phyloP scores from a whole-genome alignment of 2,888 invertebrate genomes.

The Heliconius hortense region DNA sequence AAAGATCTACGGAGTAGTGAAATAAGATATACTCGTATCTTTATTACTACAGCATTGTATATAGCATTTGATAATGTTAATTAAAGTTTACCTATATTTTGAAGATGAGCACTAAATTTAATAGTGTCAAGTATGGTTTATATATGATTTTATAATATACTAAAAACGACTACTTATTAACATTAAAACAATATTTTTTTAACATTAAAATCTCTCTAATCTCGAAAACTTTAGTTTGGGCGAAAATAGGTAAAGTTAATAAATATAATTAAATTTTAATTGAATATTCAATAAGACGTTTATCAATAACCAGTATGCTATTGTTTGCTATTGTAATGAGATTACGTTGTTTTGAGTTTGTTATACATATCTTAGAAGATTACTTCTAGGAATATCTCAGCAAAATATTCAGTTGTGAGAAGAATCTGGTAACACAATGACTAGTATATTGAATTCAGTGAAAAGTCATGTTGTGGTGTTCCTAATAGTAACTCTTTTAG shows the following conservation, averaged over 20 bases:
- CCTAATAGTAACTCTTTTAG: constrained; percentile 32
- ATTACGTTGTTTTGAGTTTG: constrained; percentile 16
- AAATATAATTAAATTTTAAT: background rate
- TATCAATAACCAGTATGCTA: constrained; percentile 2
- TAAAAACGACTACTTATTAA: no score
- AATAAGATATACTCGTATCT: no score
- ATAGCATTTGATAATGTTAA: background rate
- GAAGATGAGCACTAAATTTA: background rate
- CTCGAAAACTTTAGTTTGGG: background rate
- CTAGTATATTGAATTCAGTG: constrained; percentile 27
- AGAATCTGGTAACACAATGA: constrained; percentile 23
- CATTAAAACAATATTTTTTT: no score
- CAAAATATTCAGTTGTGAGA: background rate
- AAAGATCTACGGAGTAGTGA: no score
- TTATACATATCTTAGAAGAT: constrained; percentile 15
- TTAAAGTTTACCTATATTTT: background rate
- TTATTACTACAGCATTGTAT: no score
- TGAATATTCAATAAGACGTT: background rate
- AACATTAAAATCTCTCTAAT: no score
- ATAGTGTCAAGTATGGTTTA: background rate
- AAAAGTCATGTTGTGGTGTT: constrained; percentile 38
- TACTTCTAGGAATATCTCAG: background rate
- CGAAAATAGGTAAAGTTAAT: background rate
- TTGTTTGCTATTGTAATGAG: constrained; percentile 22
- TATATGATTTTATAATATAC: no score